These are phyloP conservation scores for Rhopalosiphum maidis DNA, from an alignment of 1,140 invertebrate genomes.

Conservation along the genomic window DNA sequence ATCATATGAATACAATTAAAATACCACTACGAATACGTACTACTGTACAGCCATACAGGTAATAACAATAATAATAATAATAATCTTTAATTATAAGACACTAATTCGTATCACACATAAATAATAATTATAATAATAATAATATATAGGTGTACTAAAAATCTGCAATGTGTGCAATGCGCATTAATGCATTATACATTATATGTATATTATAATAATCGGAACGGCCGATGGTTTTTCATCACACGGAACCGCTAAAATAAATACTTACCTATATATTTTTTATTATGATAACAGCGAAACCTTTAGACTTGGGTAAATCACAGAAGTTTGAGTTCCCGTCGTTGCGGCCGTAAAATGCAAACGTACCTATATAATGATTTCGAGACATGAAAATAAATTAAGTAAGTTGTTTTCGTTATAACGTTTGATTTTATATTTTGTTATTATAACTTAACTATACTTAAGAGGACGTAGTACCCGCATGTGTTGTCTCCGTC, in stretches of 20 bases:
- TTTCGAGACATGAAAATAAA: neutral
- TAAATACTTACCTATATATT: neutral
- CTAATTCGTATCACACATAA: neutral
- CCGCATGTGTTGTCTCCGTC: too few species aligned
- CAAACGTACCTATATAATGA: neutral
- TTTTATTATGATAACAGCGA: neutral
- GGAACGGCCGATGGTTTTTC: neutral
- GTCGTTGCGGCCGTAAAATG: neutral
- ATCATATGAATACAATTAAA: neutral
- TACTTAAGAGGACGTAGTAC: too few species aligned
- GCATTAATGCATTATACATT: neutral
- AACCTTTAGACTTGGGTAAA: neutral
- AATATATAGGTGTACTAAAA: neutral
- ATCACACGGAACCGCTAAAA: neutral
- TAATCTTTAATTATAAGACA: neutral
- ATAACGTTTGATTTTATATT: neutral
- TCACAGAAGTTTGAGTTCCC: neutral
- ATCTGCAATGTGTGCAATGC: neutral
- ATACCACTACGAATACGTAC: neutral
- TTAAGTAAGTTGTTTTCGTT: neutral
- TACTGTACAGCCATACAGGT: neutral
- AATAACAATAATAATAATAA: constrained; percentile 10
- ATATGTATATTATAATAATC: neutral
- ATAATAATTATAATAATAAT: neutral
- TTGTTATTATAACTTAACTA: neutral